Evolutionary conservation across 53 echinoderm and acorn worm genomes (phyloP), one percentile per base, ranked within the genome.

Genomic region (Apostichopus leukothele): DNA sequence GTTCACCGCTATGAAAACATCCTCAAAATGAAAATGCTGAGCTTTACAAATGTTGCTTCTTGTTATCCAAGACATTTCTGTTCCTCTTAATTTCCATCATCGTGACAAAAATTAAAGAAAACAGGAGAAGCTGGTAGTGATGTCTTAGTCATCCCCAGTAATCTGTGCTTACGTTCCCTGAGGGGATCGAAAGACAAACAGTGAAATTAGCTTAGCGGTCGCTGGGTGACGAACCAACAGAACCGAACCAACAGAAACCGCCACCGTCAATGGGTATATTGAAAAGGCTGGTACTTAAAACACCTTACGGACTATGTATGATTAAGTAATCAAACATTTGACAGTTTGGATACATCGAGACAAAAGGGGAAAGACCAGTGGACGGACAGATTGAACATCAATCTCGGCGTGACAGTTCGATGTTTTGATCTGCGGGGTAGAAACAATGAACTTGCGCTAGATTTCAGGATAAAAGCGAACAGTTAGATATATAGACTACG

Each of bases 261-360:
- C 19, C 57, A 20, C 18, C 71, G 6, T 54, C 57, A 20, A n/a
- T 54, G 81, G 81, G 20, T 52, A 23, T 54, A 20, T 22, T 81
- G n/a, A 59, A 55, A 55, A 21, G 53, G 9, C 59, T 55, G 59
- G 23, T 55, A 55, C 55, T 81, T 81, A 59, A 57, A 81, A 80
- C 54, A 81, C 54, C 81, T 53, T 81, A 81, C 59, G 81, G 81
- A 81, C 81, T 81, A 54, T 81, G 81, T 81, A 81, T 81, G 81
- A 81, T 81, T 81, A 81, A 81, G 55, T 81, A 81, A 81, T 81
- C 81, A 81, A 53, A 81, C 55, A 22, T 81, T n/a, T 81, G 81
- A 81, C 81, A 81, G 81, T 81, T 54, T 19, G 55, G 19, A 81
- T 81, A 81, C 55, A 54, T 10, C n/a, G 8, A 4, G 23, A 57